A percentile compares a stretch with the other conserved stretches of the same genome.
Conservation (phyloP, 1,140 invertebrate species). For the Dufourea novaeangliae region DNA sequence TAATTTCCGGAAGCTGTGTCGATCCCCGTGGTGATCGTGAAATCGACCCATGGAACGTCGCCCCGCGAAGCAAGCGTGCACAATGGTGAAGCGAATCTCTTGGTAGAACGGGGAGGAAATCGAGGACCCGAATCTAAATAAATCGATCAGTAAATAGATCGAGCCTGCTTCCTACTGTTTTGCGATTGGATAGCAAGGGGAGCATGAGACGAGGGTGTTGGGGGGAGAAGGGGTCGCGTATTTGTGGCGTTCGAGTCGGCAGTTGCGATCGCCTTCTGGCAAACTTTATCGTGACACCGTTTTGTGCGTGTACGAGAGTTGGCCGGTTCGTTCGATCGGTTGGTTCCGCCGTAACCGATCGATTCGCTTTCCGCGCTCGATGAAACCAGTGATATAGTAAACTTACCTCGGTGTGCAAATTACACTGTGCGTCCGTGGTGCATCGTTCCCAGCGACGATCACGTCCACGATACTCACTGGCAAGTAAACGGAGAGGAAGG, state of each 20-base stretch:
- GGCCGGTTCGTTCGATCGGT: slow-evolving; percentile 34
- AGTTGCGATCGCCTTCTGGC: slow-evolving; percentile 76
- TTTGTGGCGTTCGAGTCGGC: slow-evolving; percentile 70
- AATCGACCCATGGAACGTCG: too few relatives aligned
- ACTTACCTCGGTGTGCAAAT: slow-evolving; percentile 29
- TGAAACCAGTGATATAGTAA: slow-evolving; percentile 45
- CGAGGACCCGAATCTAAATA: slow-evolving; percentile 79
- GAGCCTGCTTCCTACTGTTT: slow-evolving; percentile 65
- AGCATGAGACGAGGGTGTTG: slow-evolving; percentile 21
- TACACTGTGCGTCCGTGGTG: slow-evolving; percentile 38
- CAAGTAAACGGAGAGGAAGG: slow-evolving; percentile 50
- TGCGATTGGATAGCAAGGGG: slow-evolving; percentile 53
- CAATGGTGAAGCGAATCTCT: not conserved
- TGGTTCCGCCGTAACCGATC: slow-evolving; percentile 29
- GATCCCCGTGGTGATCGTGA: not conserved
- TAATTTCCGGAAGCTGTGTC: too few relatives aligned
- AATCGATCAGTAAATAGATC: slow-evolving; percentile 82
- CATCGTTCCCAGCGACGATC: slow-evolving; percentile 29
- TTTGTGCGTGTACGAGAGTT: slow-evolving; percentile 65
- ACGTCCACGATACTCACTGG: slow-evolving; percentile 19
- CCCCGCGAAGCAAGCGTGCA: not conserved
- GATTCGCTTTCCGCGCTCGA: slow-evolving; percentile 20
- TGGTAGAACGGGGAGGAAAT: slow-evolving; percentile 64
- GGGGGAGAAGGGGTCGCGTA: slow-evolving; percentile 63
- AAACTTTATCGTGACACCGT: slow-evolving; percentile 80